Evolutionary conservation across 1,140 invertebrate genomes (phyloP), one percentile per base, ranked within the genome.

Genomic region (Colletes latitarsis): DNA sequence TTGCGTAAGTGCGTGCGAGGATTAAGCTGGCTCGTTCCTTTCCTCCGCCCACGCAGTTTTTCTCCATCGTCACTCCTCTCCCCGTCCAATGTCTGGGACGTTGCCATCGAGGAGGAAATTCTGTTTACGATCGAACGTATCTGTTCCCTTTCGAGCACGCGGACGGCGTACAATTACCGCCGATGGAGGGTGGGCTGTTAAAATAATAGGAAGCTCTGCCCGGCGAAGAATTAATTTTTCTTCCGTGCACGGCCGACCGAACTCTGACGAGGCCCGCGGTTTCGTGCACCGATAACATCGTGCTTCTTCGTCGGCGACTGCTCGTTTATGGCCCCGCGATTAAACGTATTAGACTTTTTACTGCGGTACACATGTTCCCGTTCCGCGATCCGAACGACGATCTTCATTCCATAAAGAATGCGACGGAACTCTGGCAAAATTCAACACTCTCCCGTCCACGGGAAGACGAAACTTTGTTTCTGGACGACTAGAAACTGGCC

Each of bases 1-100:
- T 39, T 69, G 70, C 80, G 66, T 87, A 81, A 86, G 81, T 88
- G 84, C 85, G 85, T 83, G 62, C 67, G 70, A 52, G 84, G 85
- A 87, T 87, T 86, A 87, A 76, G 70, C 41, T 55, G 3, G 41
- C 19, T 85, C 58, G 82, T 86, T 83, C 75, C 69, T 66, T 70
- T 68, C 63, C 5, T 46, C 73, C 81, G 55, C 71, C 21, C 53
- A 62, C 57, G 21, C 30, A 8, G 30, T 10, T 49, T 49, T 71
- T 41, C 71, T 39, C 6, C 53, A 30, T 30, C 30, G 30, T 1
- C 21, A 6, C 14, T 57, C 39, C 14, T 41, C 12, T 57, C 49
- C 19, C 30, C 30, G n/a, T 46, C 39, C 39, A n/a, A 17, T 72
- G n/a, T 39, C 55, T 30, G 53, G 17, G 21, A 39, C 52, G 53